Conservation (phyloP, 2,888 invertebrate genomes). For the Plagodis pulveraria region DNA sequence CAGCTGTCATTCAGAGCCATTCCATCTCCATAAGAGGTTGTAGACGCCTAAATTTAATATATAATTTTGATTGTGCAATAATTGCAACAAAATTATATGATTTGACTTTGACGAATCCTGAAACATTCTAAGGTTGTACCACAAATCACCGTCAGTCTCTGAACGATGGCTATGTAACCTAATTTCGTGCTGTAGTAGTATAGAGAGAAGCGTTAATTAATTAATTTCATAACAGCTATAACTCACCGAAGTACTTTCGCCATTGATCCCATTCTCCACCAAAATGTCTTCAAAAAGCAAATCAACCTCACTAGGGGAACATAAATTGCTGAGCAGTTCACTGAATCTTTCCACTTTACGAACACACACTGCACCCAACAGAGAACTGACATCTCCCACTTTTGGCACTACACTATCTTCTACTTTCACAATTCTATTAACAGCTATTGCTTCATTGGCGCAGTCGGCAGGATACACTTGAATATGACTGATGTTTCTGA, state of each 20-base stretch:
- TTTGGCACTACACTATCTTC: conserved; percentile 75
- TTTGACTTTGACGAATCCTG: too few relatives aligned
- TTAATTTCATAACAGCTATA: neutral
- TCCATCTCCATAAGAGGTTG: too few relatives aligned
- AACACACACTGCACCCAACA: conserved; percentile 79
- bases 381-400: conserved; percentile 65
- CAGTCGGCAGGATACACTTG: conserved; percentile 35
- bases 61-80: too few relatives aligned
- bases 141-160: too few relatives aligned
- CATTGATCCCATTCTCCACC: conserved; percentile 73
- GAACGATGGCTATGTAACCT: too few relatives aligned
- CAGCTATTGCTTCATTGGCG: conserved; percentile 48
- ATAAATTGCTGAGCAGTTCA: conserved; percentile 81
- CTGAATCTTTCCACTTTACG: conserved; percentile 81
- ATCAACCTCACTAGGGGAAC: conserved; percentile 79
- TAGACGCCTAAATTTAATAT: too few relatives aligned
- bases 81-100: too few relatives aligned
- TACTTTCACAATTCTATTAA: conserved; percentile 58
- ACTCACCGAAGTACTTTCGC: conserved; percentile 65
- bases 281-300: conserved; percentile 77
- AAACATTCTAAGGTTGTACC: too few relatives aligned
- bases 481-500: conserved; percentile 62
- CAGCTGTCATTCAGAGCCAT: too few relatives aligned
- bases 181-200: too few relatives aligned
- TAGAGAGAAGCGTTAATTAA: neutral